Percentiles rank a stretch among this genome's conserved stretches.
phyloP scores from a whole-genome alignment of 2,113 vertebrate species.

The Channa maculata region DNA sequence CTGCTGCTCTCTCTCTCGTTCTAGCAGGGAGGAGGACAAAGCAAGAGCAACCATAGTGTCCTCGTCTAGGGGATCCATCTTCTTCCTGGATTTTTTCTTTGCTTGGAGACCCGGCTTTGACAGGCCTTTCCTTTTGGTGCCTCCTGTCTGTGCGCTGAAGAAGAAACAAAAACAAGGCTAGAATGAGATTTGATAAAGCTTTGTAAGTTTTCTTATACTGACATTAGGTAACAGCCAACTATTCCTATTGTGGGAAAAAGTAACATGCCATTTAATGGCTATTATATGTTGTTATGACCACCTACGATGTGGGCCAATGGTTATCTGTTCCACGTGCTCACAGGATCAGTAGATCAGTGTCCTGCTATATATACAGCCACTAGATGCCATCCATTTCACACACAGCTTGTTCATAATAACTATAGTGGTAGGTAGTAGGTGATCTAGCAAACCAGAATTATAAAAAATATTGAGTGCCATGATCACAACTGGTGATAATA shows the following conservation, averaged over 20 bases:
- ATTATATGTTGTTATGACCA: too few relatives aligned
- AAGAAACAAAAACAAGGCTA: not conserved
- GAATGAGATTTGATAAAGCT: not conserved
- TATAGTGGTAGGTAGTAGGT: too few relatives aligned
- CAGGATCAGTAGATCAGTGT: too few relatives aligned
- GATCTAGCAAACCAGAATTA: too few relatives aligned
- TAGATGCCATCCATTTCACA: too few relatives aligned
- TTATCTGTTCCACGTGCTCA: too few relatives aligned
- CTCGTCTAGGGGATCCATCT: constrained; percentile 82
- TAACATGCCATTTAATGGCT: too few relatives aligned
- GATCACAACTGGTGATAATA: too few relatives aligned
- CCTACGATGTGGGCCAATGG: too few relatives aligned
- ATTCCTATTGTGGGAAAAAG: not conserved
- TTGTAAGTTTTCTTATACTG: not conserved
- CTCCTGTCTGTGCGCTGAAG: constrained; percentile 67
- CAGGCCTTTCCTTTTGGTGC: constrained; percentile 82
- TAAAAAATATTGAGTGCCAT: too few relatives aligned
- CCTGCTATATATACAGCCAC: too few relatives aligned
- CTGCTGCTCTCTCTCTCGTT: constrained; percentile 68
- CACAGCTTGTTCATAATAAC: too few relatives aligned
- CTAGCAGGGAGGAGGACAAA: constrained; percentile 90
- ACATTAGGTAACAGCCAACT: not conserved
- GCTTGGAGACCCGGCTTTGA: constrained; percentile 62
- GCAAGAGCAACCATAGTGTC: constrained; percentile 93
- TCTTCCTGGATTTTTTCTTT: constrained; percentile 85